phyloP scores from a whole-genome alignment of 2,888 invertebrate genomes.

The Dromius quadrimaculatus region DNA sequence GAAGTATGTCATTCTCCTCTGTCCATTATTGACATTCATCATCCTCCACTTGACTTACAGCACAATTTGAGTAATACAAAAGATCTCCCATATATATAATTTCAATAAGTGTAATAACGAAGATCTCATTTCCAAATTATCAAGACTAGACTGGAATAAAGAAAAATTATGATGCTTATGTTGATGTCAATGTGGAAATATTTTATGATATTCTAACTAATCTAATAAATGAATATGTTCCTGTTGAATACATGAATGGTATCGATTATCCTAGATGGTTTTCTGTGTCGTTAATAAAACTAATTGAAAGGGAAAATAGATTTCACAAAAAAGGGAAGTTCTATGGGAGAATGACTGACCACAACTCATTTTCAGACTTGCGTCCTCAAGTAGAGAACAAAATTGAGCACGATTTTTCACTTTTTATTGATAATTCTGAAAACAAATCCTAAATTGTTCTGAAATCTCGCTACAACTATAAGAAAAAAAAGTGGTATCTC shows the following conservation, averaged over 20 bases:
- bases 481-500: not conserved
- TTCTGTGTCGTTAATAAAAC: not conserved
- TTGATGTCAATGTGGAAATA: not conserved
- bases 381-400: not conserved
- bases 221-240: conserved; percentile 1
- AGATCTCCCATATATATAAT: no score
- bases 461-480: not conserved
- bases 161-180: not conserved
- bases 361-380: not conserved
- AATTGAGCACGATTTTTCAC: not conserved
- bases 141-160: not conserved
- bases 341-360: not conserved
- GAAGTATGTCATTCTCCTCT: no score
- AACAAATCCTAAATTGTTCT: not conserved
- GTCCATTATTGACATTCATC: no score
- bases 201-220: not conserved
- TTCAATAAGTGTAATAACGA: no score
- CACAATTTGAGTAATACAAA: no score
- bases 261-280: conserved; percentile 5
- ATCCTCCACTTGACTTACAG: no score
- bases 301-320: not conserved
- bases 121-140: no score
- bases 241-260: not conserved
- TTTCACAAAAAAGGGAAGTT: not conserved
- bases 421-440: not conserved